Evolutionary conservation across 2,797 vertebrate genomes (phyloP).

Genomic region (Denticeps clupeoides): DNA sequence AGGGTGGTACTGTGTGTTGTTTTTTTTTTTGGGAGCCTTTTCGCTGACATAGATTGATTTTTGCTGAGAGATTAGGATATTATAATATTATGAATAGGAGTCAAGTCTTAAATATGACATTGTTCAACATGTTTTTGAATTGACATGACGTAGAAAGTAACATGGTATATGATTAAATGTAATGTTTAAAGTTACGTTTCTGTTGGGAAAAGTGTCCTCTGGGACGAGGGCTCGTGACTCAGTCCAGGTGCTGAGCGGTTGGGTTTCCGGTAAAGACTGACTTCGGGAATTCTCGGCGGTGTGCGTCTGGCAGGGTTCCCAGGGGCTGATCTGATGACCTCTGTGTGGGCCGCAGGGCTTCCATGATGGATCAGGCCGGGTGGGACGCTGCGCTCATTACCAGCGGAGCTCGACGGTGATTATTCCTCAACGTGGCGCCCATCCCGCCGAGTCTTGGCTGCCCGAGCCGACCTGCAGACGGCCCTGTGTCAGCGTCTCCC

Average conservation of each 20-base stretch:
- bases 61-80: too few species aligned
- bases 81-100: too few species aligned
- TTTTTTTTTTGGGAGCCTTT: too few species aligned
- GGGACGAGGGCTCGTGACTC: too few species aligned
- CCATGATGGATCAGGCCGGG: slow-evolving; percentile 41
- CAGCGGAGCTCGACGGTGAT: slow-evolving; percentile 36
- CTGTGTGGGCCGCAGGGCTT: slow-evolving; percentile 34
- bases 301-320: slow-evolving; percentile 39
- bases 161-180: too few species aligned
- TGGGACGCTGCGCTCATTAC: slow-evolving; percentile 38
- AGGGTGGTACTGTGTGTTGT: background rate
- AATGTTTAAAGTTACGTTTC: too few species aligned
- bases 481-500: slow-evolving; percentile 25
- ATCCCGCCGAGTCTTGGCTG: slow-evolving; percentile 45
- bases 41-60: too few species aligned
- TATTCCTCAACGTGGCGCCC: slow-evolving; percentile 45
- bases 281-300: slow-evolving; percentile 43
- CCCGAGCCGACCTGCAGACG: slow-evolving; percentile 28
- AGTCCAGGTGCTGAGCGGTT: slow-evolving; percentile 25
- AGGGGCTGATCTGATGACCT: slow-evolving; percentile 57
- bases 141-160: too few species aligned
- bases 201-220: too few species aligned
- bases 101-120: too few species aligned
- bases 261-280: slow-evolving; percentile 26
- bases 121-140: too few species aligned